phyloP scores from a whole-genome alignment of 1,140 invertebrate species.

The Tyrophagus putrescentiae region DNA sequence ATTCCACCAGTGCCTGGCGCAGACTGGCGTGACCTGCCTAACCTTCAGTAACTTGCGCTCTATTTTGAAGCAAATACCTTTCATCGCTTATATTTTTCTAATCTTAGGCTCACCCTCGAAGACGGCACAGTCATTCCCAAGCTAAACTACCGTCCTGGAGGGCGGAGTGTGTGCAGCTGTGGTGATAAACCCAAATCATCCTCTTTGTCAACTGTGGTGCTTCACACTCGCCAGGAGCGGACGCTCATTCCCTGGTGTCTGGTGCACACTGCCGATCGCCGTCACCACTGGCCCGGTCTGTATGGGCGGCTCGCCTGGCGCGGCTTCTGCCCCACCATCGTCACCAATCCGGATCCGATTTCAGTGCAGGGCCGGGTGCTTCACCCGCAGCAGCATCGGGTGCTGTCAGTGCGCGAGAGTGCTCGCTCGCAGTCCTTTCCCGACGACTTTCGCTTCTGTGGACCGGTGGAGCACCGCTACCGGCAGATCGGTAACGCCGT shows the following conservation, averaged over 20 bases:
- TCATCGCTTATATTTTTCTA: not conserved
- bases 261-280: slow-evolving; percentile 67
- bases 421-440: slow-evolving; percentile 72
- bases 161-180: slow-evolving; percentile 67
- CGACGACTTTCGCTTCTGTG: slow-evolving; percentile 59
- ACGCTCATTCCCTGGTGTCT: slow-evolving; percentile 80
- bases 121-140: slow-evolving; percentile 51
- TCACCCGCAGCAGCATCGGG: slow-evolving; percentile 61
- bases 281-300: slow-evolving; percentile 66
- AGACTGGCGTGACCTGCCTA: slow-evolving; percentile 75
- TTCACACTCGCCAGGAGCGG: slow-evolving; percentile 56
- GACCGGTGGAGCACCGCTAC: slow-evolving; percentile 58
- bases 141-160: slow-evolving; percentile 54
- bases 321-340: slow-evolving; percentile 66
- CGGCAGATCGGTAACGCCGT: slow-evolving; percentile 75
- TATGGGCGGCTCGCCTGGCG: slow-evolving; percentile 65
- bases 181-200: slow-evolving; percentile 45
- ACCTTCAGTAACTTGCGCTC: slow-evolving; percentile 38
- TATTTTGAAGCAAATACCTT: slow-evolving; percentile 2
- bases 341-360: slow-evolving; percentile 71
- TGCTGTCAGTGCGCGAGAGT: slow-evolving; percentile 70
- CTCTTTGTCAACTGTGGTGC: too few relatives aligned
- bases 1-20: slow-evolving; percentile 58
- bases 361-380: slow-evolving; percentile 68
- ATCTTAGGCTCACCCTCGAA: slow-evolving; percentile 42